A percentile compares a stretch with the other conserved stretches of the same genome.
phyloP scores from a whole-genome alignment of 2,797 vertebrate genomes.

The Sebastes jordani region DNA sequence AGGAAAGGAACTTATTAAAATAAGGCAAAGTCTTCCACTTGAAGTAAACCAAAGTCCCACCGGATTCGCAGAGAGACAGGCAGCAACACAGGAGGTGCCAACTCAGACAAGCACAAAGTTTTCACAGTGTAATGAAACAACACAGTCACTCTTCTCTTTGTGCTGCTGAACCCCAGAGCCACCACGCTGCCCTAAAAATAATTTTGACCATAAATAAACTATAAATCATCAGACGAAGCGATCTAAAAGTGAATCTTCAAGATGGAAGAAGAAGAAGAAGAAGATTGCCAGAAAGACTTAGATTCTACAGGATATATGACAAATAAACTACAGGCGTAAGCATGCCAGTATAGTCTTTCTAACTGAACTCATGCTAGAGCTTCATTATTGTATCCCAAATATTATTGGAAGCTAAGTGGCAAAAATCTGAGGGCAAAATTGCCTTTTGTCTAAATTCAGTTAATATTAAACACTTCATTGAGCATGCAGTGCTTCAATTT shows the following conservation, averaged over 20 bases:
- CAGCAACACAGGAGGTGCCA: background rate
- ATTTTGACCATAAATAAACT: background rate
- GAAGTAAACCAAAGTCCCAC: constrained; percentile 19
- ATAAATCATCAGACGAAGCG: background rate
- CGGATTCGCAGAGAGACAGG: constrained; percentile 17
- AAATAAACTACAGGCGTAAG: too few species aligned
- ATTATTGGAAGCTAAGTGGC: background rate
- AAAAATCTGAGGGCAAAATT: background rate
- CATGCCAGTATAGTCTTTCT: too few species aligned
- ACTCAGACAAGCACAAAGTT: background rate
- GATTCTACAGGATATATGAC: too few species aligned
- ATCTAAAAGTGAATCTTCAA: background rate
- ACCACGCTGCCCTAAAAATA: background rate
- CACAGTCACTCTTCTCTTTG: background rate
- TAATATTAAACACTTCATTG: background rate
- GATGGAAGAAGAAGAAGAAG: too few species aligned
- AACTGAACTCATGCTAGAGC: too few species aligned
- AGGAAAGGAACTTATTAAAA: constrained; percentile 23
- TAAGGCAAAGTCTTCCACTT: background rate
- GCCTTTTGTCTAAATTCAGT: background rate
- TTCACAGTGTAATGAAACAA: background rate
- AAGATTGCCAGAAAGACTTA: too few species aligned
- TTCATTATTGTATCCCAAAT: background rate
- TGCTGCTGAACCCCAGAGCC: background rate
- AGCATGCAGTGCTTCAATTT: background rate